Conservation (phyloP, 2,797 vertebrate genomes). For the Helostoma temminkii region DNA sequence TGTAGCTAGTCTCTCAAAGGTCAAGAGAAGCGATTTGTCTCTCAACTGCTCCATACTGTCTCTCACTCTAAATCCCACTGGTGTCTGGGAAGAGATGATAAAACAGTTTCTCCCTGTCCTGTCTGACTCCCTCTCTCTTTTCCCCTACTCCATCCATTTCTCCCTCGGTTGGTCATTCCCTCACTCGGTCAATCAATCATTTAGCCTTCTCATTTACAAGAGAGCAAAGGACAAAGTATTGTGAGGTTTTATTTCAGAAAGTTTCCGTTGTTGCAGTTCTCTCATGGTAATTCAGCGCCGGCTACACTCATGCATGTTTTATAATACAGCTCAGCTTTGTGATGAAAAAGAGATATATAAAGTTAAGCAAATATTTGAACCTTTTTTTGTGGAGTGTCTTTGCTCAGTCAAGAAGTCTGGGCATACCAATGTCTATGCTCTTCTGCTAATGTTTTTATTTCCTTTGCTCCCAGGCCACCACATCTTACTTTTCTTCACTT, state of each 20-base stretch:
- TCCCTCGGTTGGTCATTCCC: constrained; percentile 31
- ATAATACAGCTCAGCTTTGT: constrained; percentile 23
- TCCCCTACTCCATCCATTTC: neutral
- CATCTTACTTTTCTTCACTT: constrained; percentile 49
- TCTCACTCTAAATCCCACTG: constrained; percentile 66
- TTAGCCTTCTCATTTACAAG: constrained; percentile 22
- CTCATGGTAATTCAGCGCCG: constrained; percentile 24
- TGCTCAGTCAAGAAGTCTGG: constrained; percentile 6
- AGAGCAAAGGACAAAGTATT: constrained; percentile 1
- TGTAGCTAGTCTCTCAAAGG: constrained; percentile 77
- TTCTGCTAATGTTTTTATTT: constrained; percentile 29
- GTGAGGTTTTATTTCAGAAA: constrained; percentile 12
- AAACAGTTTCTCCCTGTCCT: constrained; percentile 50
- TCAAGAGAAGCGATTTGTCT: constrained; percentile 77
- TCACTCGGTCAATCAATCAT: constrained; percentile 12
- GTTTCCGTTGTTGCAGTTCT: constrained; percentile 28
- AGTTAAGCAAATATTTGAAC: constrained; percentile 19
- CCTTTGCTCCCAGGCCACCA: constrained; percentile 33
- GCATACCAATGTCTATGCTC: constrained; percentile 9
- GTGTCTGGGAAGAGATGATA: constrained; percentile 75
- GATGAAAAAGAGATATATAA: constrained; percentile 7
- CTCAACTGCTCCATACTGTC: constrained; percentile 49
- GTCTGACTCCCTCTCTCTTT: constrained; percentile 15
- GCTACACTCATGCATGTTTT: constrained; percentile 38
- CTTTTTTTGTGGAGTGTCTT: constrained; percentile 8